Evolutionary conservation across 2,888 invertebrate species (phyloP), one percentile per base, ranked within the genome.

Genomic region (Clitarchus hookeri): DNA sequence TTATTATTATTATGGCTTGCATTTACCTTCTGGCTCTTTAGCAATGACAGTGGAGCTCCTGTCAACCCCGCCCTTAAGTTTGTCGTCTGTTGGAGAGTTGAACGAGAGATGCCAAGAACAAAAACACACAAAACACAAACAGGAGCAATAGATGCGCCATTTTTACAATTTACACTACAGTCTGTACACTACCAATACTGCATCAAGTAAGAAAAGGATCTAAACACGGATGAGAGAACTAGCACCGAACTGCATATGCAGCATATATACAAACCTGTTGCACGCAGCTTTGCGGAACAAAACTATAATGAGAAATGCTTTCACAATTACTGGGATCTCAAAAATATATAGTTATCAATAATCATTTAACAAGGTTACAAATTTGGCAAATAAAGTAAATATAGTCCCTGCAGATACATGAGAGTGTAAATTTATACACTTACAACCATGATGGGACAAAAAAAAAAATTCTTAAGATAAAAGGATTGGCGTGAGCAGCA

Each of bases 1-100:
- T 65, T 23, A 65, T 65, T 65, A 65, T 65, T 65, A 86, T 87
- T 87, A 86, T 86, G 86, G 84, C 77, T 65, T 85, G 83, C 88
- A 89, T 89, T 90, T 96, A 93, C 96, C 97, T 94, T 97, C 97
- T 90, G 97, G 96, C 91, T 97, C 97, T 95, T 97, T 97, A 92
- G 97, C 97, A 93, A 97, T 97, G 92, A 97, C 97, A 91, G 97
- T 97, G 93, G 97, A 96, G 92, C 97, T 96, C 93, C 97, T 95
- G 94, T 97, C 97, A 93, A 97, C 97, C 91, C 96, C 96, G 93
- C 96, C 96, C 93, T 97, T 97, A 88, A 87, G 87, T 94, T 97
- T 97, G 94, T 97, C 97, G 93, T 97, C 96, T 94, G 96, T 88
- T 88, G 87, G 87, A 87, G 88, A 88, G 87, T 86, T 87, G 87